Conservation (phyloP, 2,888 invertebrate genomes). For the Cerceris rybyensis region DNA sequence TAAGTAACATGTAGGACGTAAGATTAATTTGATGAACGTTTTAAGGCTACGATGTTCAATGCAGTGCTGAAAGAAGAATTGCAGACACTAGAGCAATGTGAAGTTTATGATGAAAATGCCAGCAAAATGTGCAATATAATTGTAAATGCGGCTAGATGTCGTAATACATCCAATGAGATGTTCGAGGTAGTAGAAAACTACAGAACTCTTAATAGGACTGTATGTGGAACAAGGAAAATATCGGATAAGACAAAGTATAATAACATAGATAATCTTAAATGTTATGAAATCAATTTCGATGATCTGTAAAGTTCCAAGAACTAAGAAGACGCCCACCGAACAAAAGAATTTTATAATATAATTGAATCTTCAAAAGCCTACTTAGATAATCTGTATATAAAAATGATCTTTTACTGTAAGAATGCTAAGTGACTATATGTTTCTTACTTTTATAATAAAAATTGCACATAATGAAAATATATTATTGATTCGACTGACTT, state of each 20-base stretch:
- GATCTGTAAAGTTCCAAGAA: conserved; percentile 14
- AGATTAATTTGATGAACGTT: conserved; percentile 10
- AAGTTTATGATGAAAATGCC: conserved; percentile 46
- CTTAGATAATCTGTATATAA: too few species aligned
- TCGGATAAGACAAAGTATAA: conserved; percentile 49
- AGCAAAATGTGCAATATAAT: conserved; percentile 54
- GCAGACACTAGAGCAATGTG: conserved; percentile 54
- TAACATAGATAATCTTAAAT: conserved; percentile 38
- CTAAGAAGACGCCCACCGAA: too few species aligned
- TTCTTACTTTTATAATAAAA: too few species aligned
- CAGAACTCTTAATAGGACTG: conserved; percentile 32
- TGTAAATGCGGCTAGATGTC: conserved; percentile 38
- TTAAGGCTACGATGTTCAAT: conserved; percentile 71
- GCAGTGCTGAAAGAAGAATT: conserved; percentile 68
- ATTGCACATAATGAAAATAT: too few species aligned
- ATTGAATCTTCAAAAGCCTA: too few species aligned
- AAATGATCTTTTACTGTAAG: too few species aligned
- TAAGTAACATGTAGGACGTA: conserved; percentile 5
- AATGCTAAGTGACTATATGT: too few species aligned
- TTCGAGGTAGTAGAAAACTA: conserved; percentile 47
- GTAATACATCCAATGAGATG: conserved; percentile 38
- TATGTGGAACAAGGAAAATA: conserved; percentile 13
- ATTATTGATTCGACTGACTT: too few species aligned
- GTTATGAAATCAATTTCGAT: conserved; percentile 41
- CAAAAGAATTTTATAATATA: too few species aligned